phyloP scores from a whole-genome alignment of 2,888 invertebrate genomes.

The Pogonocherus hispidulus region DNA sequence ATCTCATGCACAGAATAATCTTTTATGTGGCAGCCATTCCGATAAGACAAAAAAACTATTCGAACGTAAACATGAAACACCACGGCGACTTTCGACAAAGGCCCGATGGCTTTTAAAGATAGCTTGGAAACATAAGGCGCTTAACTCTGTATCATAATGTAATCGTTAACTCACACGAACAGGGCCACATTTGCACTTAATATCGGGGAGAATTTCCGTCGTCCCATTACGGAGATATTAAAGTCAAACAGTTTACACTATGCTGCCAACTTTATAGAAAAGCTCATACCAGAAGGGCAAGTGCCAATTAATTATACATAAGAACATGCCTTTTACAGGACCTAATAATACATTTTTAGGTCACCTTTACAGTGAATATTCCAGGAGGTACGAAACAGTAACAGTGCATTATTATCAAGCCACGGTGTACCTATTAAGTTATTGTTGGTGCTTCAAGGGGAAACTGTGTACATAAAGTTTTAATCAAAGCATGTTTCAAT shows the following conservation, averaged over 20 bases:
- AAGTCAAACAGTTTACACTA: constrained; percentile 10
- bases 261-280: not conserved
- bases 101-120: constrained; percentile 21
- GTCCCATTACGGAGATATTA: constrained; percentile 19
- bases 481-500: too few species aligned
- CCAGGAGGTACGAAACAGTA: not conserved
- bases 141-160: constrained; percentile 13
- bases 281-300: not conserved
- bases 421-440: too few species aligned
- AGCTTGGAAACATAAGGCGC: constrained; percentile 22
- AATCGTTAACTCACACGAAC: constrained; percentile 25
- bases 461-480: too few species aligned
- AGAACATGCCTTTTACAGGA: not conserved
- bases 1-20: not conserved
- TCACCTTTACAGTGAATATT: not conserved
- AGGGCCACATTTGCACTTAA: constrained; percentile 21
- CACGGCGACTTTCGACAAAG: constrained; percentile 3
- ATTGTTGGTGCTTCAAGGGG: too few species aligned
- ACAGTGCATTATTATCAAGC: not conserved
- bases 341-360: not conserved
- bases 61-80: constrained; percentile 19
- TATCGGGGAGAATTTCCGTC: constrained; percentile 8
- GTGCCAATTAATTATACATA: not conserved
- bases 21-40: not conserved
- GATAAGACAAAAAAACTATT: constrained; percentile 5